Evolutionary conservation across 2,888 invertebrate genomes (phyloP), one percentile per base, ranked within the genome.

Genomic region (Elmis aenea): DNA sequence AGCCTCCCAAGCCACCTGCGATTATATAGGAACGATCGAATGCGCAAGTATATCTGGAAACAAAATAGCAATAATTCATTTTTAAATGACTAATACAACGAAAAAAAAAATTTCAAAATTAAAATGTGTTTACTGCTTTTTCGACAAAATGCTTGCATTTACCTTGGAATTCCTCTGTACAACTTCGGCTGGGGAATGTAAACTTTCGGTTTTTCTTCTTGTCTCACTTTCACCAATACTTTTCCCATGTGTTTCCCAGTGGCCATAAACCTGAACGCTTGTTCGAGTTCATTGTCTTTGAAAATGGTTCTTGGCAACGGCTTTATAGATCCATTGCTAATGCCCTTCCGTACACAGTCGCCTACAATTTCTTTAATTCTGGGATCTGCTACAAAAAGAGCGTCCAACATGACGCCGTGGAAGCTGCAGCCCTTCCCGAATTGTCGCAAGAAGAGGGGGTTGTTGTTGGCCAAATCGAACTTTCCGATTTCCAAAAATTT

Each of bases 401-500:
- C 71, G 59, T 91, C 90, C 41, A 91, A 68, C 55, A 88, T 73
- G 16, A 90, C 76, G 3, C 88, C 85, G 57, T 86, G 83, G 68
- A 89, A 85, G 43, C 80, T 79, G 12, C 81, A 72, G 54, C 85
- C 83, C 45, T 79, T 81, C 31, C 84, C 64, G 57, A 90, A 83
- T 1, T 76, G 59, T 12, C 79, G 70, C 77, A 89, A 74, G 1
- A 74, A 75, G 8, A 82, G 53, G 6, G 76, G 61, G 46, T 66
- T 81, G 58, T 91, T 82, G 35, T 71, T 73, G 0, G 79, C 75
- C 54, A 90, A 68, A 66, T 92, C 90, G 56, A 81, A 85, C 67
- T 90, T 91, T 25, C 91, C 90, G 42, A 92, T 90, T 69, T 91
- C 90, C 28, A 90, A 63, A 65, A 91, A 91, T 37, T 81, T 71